These are phyloP conservation scores for Psylliodes chrysocephalus DNA, from an alignment of 2,888 invertebrate genomes.

Conservation along the genomic window DNA sequence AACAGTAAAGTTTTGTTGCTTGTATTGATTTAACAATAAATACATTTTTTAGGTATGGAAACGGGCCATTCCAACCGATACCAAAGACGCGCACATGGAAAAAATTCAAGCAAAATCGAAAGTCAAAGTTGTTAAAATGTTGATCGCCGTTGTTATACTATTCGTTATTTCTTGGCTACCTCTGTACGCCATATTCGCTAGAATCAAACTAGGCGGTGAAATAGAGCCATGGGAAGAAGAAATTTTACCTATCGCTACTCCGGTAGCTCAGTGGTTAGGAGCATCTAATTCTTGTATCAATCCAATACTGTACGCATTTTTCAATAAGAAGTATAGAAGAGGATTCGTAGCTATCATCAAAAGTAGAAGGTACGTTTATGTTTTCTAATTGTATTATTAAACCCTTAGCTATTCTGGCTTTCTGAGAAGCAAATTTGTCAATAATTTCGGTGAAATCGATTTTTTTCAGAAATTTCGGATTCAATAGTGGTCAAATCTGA, in stretches of 20 bases:
- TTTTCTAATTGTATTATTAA: too few species aligned
- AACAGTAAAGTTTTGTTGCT: too few species aligned
- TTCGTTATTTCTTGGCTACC: constrained; percentile 95
- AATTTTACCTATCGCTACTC: constrained; percentile 81
- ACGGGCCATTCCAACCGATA: constrained; percentile 88
- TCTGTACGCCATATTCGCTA: constrained; percentile 87
- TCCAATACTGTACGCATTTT: constrained; percentile 93
- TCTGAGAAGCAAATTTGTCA: too few species aligned
- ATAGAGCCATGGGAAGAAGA: constrained; percentile 83
- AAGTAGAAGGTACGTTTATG: constrained; percentile 74
- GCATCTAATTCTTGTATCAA: constrained; percentile 96
- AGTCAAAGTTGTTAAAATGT: constrained; percentile 94
- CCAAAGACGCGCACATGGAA: constrained; percentile 91
- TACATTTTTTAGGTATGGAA: constrained; percentile 73
- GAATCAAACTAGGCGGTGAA: constrained; percentile 84
- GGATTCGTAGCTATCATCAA: constrained; percentile 90
- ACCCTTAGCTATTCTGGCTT: too few species aligned
- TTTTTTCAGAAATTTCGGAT: too few species aligned
- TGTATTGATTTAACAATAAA: too few species aligned
- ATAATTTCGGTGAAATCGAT: too few species aligned
- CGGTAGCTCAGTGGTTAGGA: constrained; percentile 92
- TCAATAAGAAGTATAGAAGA: constrained; percentile 91
- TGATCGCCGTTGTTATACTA: constrained; percentile 91
- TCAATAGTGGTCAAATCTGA: too few species aligned
- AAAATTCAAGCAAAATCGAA: constrained; percentile 94